Percentiles rank a stretch among this genome's conserved stretches.
Evolutionary conservation across 2,797 vertebrate genomes (phyloP).

Genomic region (Chiloscyllium punctatum): DNA sequence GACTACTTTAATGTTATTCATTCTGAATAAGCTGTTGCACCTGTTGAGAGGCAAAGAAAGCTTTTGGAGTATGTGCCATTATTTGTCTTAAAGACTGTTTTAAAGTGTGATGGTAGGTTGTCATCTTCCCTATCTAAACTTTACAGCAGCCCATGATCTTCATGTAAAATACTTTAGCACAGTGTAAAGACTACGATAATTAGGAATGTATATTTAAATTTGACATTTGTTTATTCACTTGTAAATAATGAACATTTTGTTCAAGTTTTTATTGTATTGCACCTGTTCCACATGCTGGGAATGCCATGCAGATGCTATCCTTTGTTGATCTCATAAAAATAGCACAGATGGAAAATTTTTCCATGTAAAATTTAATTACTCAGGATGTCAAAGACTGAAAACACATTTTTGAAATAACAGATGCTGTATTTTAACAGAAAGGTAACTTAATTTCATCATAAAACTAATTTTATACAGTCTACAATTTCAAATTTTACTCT

Average conservation of each 20-base stretch:
- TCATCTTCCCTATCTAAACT: neutral
- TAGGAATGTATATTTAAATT: neutral
- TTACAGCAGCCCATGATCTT: neutral
- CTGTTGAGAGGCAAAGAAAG: neutral
- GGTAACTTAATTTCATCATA: neutral
- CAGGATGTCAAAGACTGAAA: neutral
- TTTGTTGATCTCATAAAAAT: slow-evolving; percentile 5
- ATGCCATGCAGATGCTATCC: neutral
- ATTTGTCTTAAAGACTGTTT: neutral
- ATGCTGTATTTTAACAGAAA: neutral
- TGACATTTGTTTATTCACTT: slow-evolving; percentile 36
- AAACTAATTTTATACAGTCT: slow-evolving; percentile 4
- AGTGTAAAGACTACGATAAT: neutral
- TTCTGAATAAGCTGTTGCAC: neutral
- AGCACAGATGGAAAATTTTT: slow-evolving; percentile 3
- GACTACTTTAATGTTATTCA: neutral
- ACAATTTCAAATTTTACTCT: neutral
- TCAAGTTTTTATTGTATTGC: neutral
- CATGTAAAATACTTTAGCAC: neutral
- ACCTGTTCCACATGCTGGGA: slow-evolving; percentile 30
- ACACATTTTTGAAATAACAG: slow-evolving; percentile 1
- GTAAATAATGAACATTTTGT: slow-evolving; percentile 26
- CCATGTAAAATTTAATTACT: slow-evolving; percentile 26
- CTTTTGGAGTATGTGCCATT: neutral
- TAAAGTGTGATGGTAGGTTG: neutral